Evolutionary conservation across 2,888 invertebrate species (phyloP), one percentile per base, ranked within the genome.

Genomic region (Rapana venosa): DNA sequence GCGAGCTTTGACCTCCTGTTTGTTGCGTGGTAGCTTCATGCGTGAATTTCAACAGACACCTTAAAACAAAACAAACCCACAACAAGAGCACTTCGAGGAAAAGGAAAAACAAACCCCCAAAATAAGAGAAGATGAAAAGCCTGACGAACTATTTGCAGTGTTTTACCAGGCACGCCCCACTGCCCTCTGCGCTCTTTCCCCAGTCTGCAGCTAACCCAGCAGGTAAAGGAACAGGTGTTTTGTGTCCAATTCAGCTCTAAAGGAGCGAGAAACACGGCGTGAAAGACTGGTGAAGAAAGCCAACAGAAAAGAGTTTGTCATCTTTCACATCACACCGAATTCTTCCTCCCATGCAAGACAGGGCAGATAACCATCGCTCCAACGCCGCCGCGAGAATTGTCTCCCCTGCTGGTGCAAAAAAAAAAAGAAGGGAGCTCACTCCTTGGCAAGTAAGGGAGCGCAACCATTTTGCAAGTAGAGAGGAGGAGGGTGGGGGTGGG

Each of bases 351-450:
- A 66, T 30, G 66, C 66, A 86, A 86, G 26, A 66, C 61, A 17
- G 58, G 6, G 56, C 58, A 61, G 86, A 86, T 86, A 86, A 86
- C 61, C 32, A 84, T 84, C 84, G 58, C 84, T 30, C 56, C n/a
- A 58, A 58, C 84, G 84, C 56, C 84, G 84, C 56, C 58, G 56
- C 83, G 47, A 79, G 13, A 66, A 47, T 36, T 58, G 8, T 56
- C 84, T 58, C 84, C 84, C 86, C 86, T 66, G 66, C 86, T 86
- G 86, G 58, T 86, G 66, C 86, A 86, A 86, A 66, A 66, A 32
- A 66, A 61, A 32, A 35, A 86, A 61, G 66, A 61, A 66, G 61
- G 86, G n/a, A 58, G 86, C 30, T 30, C 81, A 61, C 86, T 30
- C 61, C 66, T 47, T 47, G 32, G 66, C 32, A 32, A 58, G 32